phyloP scores from a whole-genome alignment of 2,888 invertebrate genomes.

The Parapristionchus giblindavisi region DNA sequence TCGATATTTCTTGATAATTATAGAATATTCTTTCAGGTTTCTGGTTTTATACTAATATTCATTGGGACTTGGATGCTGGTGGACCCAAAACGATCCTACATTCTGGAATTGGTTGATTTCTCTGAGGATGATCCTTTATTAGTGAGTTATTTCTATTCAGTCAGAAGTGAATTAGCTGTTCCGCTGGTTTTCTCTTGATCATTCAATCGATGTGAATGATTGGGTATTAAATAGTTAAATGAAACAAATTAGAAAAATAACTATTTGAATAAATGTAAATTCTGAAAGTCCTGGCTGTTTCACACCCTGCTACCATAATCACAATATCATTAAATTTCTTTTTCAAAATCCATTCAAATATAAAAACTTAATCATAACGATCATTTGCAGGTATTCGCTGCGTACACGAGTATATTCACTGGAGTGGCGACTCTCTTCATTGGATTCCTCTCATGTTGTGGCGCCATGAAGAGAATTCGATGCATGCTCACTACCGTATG shows the following conservation, averaged over 20 bases:
- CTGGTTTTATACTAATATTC: constrained; percentile 62
- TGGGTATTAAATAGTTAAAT: no score
- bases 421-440: constrained; percentile 60
- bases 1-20: background rate
- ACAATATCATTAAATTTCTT: no score
- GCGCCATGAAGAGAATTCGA: constrained; percentile 59
- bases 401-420: constrained; percentile 55
- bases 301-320: no score
- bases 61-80: constrained; percentile 67
- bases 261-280: no score
- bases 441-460: constrained; percentile 65
- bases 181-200: no score
- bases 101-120: constrained; percentile 66
- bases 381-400: constrained; percentile 35
- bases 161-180: no score
- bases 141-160: constrained; percentile 42
- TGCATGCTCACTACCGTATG: constrained; percentile 61
- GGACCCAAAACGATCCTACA: constrained; percentile 66
- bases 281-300: no score
- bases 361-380: background rate
- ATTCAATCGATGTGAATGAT: no score
- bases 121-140: constrained; percentile 67
- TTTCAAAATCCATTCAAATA: background rate
- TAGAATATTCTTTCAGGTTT: constrained; percentile 39
- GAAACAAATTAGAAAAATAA: no score